Conservation (phyloP, 2,888 invertebrate species). For the Volucella zonaria region DNA sequence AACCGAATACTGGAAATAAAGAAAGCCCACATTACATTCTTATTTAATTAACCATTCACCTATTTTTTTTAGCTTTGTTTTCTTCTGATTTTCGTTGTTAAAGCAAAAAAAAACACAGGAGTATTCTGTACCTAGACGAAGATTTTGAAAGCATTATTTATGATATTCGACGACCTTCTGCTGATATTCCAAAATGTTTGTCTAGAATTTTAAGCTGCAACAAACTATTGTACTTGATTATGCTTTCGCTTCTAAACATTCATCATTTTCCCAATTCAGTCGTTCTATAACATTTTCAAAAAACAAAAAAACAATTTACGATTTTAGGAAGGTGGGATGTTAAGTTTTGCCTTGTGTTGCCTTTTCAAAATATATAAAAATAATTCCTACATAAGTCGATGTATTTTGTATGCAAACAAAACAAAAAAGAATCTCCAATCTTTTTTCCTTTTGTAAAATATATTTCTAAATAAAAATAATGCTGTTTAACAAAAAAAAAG, state of each 20-base stretch:
- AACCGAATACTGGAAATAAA: conserved; percentile 3
- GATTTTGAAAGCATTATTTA: too few species aligned
- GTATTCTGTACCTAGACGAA: too few species aligned
- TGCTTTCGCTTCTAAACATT: too few species aligned
- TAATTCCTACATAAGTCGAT: neutral
- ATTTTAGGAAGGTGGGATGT: neutral
- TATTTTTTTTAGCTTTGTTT: too few species aligned
- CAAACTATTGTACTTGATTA: too few species aligned
- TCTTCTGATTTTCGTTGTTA: too few species aligned
- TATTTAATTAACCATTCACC: too few species aligned
- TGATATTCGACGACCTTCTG: too few species aligned
- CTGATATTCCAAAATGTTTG: too few species aligned
- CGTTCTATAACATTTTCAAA: neutral
- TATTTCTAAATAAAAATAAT: conserved; percentile 43
- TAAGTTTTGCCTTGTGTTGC: neutral
- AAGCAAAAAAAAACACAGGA: too few species aligned
- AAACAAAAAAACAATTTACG: neutral
- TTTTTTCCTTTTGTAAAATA: conserved; percentile 67
- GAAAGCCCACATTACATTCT: conserved; percentile 8
- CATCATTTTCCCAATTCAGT: too few species aligned
- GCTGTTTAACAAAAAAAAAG: conserved; percentile 1
- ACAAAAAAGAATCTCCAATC: neutral
- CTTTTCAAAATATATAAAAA: neutral
- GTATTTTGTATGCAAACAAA: conserved; percentile 14
- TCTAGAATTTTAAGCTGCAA: too few species aligned